Evolutionary conservation across 2,797 vertebrate species (phyloP), one percentile per base, ranked within the genome.

Genomic region (Tympanoctomys barrerae): DNA sequence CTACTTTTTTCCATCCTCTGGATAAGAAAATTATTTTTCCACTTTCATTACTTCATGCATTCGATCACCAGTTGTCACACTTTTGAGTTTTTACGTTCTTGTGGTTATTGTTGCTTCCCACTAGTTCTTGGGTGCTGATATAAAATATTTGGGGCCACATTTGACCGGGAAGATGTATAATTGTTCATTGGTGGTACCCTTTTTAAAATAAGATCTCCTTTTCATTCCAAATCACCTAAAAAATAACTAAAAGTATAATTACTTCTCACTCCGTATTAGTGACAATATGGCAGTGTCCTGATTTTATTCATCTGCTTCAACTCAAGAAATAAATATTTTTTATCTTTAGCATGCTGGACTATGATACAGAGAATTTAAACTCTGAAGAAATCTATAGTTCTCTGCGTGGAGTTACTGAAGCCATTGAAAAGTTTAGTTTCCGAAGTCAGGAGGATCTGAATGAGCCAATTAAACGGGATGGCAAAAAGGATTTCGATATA

Each of bases 331-430:
- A 88, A 95, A 77, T 98, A 39, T 96, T 62, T 98, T 98, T 98
- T 64, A 31, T 98, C 98, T 98, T 97, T 95, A 99, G 99, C 98
- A 99, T 99, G 99, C 99, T 99, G 99, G 99, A 99, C 98, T 99
- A 99, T 82, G 99, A 99, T 98, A 99, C 99, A 1, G 99, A 99
- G 98, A 99, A 99, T 98, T 99, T 99, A 99, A 99, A 99, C 98
- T 99, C 99, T 4, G 99, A 99, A 89, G 99, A 99, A 98, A 99
- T 99, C 98, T 99, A 99, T 98, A 99, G 99, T 98, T 99, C 99
- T n/a, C 98, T 99, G 97, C 99, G 99, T 64, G 99, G 99, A 5
- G 99, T 99, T 97, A 99, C 99, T 12, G 99, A 99, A 98, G 99
- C 99, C 9, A 99, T 99, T 97, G 99, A 99, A 98, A 99, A 99